Percentiles rank a stretch among this genome's conserved stretches.
Conservation (phyloP, 1,140 invertebrate genomes). For the Drosophila eugracilis region DNA sequence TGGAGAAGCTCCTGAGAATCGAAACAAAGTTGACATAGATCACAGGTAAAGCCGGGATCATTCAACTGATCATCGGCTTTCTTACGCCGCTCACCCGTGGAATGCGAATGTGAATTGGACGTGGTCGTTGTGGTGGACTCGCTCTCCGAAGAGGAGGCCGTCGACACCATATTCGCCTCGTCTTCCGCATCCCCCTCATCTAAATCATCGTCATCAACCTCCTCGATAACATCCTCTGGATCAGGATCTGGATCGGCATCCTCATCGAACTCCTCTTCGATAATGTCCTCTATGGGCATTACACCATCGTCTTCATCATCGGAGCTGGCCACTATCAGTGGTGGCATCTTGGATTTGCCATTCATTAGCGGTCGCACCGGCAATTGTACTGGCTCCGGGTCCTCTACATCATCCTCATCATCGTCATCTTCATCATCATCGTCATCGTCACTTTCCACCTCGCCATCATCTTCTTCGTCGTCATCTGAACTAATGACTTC, state of each 20-base stretch:
- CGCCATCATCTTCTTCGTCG: conserved; percentile 49
- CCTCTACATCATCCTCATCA: conserved; percentile 41
- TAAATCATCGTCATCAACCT: conserved; percentile 37
- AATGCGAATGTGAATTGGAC: conserved; percentile 53
- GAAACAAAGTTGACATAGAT: conserved; percentile 84
- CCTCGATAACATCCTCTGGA: conserved; percentile 31
- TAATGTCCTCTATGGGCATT: conserved; percentile 64
- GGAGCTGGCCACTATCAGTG: conserved; percentile 45
- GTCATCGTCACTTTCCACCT: conserved; percentile 20
- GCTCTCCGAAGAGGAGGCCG: conserved; percentile 63
- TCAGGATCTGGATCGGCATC: conserved; percentile 38
- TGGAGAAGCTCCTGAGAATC: conserved; percentile 80
- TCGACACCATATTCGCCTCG: conserved; percentile 30
- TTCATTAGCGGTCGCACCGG: conserved; percentile 37
- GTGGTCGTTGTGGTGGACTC: conserved; percentile 64
- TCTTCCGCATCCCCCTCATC: conserved; percentile 19
- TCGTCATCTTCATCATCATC: conserved; percentile 40
- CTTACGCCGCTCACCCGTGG: conserved; percentile 77
- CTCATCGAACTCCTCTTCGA: conserved; percentile 64
- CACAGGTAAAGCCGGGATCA: conserved; percentile 77
- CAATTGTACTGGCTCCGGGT: conserved; percentile 40
- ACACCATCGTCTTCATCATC: conserved; percentile 37
- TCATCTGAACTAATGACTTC: conserved; percentile 61
- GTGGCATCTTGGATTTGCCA: conserved; percentile 30
- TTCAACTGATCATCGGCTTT: conserved; percentile 49